Evolutionary conservation across 2,113 vertebrate genomes (phyloP).

Genomic region (Steatornis caripensis): DNA sequence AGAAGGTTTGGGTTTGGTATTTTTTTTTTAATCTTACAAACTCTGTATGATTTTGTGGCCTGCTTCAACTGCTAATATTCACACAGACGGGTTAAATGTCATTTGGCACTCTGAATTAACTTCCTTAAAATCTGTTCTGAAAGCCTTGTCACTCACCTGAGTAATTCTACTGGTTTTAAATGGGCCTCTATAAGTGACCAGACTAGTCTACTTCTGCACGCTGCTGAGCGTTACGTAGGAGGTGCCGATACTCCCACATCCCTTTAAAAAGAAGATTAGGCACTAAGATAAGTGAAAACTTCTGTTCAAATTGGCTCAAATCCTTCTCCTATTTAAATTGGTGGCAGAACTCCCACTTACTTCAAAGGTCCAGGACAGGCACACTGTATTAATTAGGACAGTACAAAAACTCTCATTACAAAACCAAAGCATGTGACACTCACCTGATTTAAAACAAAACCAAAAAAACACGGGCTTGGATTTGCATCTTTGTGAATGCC

Average conservation of each 20-base stretch:
- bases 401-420: conserved; percentile 45
- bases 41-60: not conserved
- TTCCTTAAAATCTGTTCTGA: conserved; percentile 50
- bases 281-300: conserved; percentile 66
- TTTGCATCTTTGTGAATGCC: not conserved
- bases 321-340: conserved; percentile 62
- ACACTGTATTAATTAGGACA: conserved; percentile 61
- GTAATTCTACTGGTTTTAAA: conserved; percentile 43
- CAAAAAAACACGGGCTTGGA: not conserved
- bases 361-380: conserved; percentile 63
- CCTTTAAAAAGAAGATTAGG: conserved; percentile 65
- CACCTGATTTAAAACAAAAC: conserved; percentile 53
- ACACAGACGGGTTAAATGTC: conserved; percentile 46
- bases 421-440: conserved; percentile 10
- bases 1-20: not conserved
- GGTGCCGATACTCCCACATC: conserved; percentile 66
- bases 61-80: not conserved
- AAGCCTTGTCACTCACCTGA: conserved; percentile 57
- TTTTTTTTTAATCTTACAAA: not conserved
- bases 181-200: conserved; percentile 43
- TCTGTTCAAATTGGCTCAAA: conserved; percentile 68
- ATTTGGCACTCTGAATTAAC: conserved; percentile 26
- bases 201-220: conserved; percentile 53
- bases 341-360: conserved; percentile 66
- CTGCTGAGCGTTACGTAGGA: conserved; percentile 61